Evolutionary conservation across 2,797 vertebrate genomes (phyloP), one percentile per base, ranked within the genome.

Genomic region (Loris lydekkerianus): DNA sequence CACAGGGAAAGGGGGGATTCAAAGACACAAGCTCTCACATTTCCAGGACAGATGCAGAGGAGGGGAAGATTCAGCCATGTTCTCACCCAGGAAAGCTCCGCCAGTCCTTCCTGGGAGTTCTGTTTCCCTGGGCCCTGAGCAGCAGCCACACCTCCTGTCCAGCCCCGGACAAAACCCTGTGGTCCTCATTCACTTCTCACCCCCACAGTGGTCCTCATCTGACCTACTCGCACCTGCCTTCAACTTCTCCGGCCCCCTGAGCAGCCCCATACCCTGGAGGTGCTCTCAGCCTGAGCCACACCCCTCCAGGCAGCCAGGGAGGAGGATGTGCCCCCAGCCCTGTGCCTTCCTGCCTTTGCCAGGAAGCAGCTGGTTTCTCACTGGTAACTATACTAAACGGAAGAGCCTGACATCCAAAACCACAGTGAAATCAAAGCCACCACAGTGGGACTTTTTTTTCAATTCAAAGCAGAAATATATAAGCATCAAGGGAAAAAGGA

Each of bases 391-490:
- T 76, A 53, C 2, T 49, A 56, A 97, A 87, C 56, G 14, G 63
- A 72, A 63, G 46, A 81, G 43, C 10, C 76, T 60, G 29, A 81
- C 7, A 46, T 13, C 17, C n/a, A 8, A 81, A 58, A 53, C 43
- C 27, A 2, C 69, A 43, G 8, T 53, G 72, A 73, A 75, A 84
- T 84, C 86, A 81, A 89, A 89, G 89, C 76, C 61, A 29, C 49
- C 43, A n/a, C 6, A 34, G 65, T 15, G 29, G 60, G 18, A 31
- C 40, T 43, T 73, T 63, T 49, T 82, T 77, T 88, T 80, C 3
- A 84, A 88, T 76, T 89, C 61, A 67, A 20, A 93, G 70, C 40
- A 89, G 84, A 86, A 94, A 94, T 67, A 56, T 46, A 27, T 63
- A 49, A 78, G 70, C 63, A 3, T 53, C 5, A 18, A 31, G 27